phyloP scores from a whole-genome alignment of 2,797 vertebrate species.

The Poliocrania exsul region DNA sequence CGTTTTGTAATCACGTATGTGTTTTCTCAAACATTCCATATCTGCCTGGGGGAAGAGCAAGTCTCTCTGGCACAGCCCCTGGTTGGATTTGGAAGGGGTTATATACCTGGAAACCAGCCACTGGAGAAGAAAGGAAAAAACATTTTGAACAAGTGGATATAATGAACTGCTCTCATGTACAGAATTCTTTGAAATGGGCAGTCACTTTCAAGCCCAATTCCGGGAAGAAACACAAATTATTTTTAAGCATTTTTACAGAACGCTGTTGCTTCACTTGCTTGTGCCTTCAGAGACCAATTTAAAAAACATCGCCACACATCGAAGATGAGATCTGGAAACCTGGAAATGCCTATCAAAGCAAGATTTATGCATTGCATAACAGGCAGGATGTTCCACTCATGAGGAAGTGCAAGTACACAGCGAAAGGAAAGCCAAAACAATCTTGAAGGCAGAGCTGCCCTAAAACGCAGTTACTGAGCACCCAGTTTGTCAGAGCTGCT shows the following conservation, averaged over 20 bases:
- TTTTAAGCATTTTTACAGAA: conserved; percentile 37
- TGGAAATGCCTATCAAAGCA: conserved; percentile 71
- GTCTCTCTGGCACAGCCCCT: conserved; percentile 58
- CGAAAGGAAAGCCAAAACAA: conserved; percentile 61
- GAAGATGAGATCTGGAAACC: conserved; percentile 56
- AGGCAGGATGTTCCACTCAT: conserved; percentile 60
- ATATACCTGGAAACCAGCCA: conserved; percentile 60
- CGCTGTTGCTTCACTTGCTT: conserved; percentile 11
- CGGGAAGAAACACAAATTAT: conserved; percentile 18
- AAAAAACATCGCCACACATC: not conserved
- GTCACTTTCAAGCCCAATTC: conserved; percentile 24
- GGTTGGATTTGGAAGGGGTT: conserved; percentile 47
- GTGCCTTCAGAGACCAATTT: not conserved
- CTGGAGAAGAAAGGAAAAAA: conserved; percentile 61
- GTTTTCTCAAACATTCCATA: conserved; percentile 60
- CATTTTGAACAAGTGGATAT: conserved; percentile 59
- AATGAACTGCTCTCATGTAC: conserved; percentile 28
- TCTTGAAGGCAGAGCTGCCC: conserved; percentile 22
- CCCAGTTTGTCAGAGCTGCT: not conserved
- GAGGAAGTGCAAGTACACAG: conserved; percentile 60
- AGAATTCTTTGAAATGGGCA: conserved; percentile 50
- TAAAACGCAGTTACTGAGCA: conserved; percentile 15
- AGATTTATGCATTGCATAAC: conserved; percentile 61
- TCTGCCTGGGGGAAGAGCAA: conserved; percentile 55
- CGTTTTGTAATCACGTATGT: conserved; percentile 35